Base-by-base conservation (phyloP, 2,113 vertebrate species). In the Heteronetta atricapilla region DNA sequence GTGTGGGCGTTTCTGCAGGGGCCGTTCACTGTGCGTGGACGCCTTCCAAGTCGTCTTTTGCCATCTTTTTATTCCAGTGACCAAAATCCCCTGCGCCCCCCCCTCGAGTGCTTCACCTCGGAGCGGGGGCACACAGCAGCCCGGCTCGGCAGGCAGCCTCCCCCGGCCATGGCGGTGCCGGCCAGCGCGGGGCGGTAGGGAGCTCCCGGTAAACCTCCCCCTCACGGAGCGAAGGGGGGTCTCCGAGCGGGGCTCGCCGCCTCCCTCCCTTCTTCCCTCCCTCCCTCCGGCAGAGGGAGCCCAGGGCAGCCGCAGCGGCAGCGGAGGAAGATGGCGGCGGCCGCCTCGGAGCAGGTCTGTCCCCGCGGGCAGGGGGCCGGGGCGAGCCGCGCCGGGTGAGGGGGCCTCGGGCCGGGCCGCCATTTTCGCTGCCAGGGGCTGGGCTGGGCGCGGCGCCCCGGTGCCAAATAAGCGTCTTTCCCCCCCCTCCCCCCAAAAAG, bases 261-360 rank as follows among this genome's bases (percentile, higher is more conserved):
- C n/a, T 25, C 28, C 46, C 11, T 22, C 29, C 10, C 63, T 20
- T 26, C 64, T 5, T 46, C 19, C 46, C 11, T 22, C 20, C 46
- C 12, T 10, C 29, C 10, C 63, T 20, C 31, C 64, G 26, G 44
- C 5, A 55, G 55, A 46, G 91, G 84, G 80, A 59, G 83, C 34
- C 3, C 29, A 16, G 48, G 9, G 17, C 34, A 29, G 58, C n/a
- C 8, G 72, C 40, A 3, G 58, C 36, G 2, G 63, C 13, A 14
- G 69, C 0, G 40, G 34, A 11, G n/a, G 12, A 76, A 81, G 78
- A 73, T 74, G 88, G 78, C 84, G 68, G 77, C 88, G 29, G 66
- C 89, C 29, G 53, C 73, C 11, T 40, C 83, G 4, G 92, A 91
- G 70, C 94, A 94, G 90, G 92, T 92, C 56, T 10, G 86, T 73